A percentile compares a stretch with the other conserved stretches of the same genome.
Conservation (phyloP, 1,140 invertebrate genomes). For the Drosophila nebulosa region DNA sequence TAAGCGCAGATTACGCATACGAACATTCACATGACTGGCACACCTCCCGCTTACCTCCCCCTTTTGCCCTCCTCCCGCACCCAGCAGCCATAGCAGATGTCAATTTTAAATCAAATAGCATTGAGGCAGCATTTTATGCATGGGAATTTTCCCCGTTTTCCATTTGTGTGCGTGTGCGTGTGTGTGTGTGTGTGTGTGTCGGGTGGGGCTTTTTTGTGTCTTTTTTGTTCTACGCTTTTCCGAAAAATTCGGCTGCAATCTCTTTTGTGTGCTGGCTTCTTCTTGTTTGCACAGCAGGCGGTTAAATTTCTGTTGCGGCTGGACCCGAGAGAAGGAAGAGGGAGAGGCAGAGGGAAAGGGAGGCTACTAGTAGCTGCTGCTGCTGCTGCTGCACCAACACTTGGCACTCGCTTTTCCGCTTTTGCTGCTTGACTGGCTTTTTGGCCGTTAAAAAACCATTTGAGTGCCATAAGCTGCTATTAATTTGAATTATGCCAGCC, state of each 20-base stretch:
- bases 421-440: constrained; percentile 61
- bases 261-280: not conserved
- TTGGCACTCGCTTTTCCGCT: constrained; percentile 51
- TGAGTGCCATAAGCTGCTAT: constrained; percentile 77
- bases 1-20: constrained; percentile 77
- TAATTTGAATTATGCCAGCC: constrained; percentile 74
- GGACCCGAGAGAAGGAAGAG: too few relatives aligned
- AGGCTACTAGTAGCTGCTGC: not conserved
- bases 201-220: not conserved
- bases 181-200: too few relatives aligned
- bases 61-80: not conserved
- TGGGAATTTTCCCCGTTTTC: constrained; percentile 6
- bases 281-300: constrained; percentile 53
- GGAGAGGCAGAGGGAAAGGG: too few relatives aligned
- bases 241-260: not conserved
- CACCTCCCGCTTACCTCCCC: not conserved
- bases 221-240: constrained; percentile 5
- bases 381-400: constrained; percentile 14
- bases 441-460: constrained; percentile 72
- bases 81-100: constrained; percentile 25
- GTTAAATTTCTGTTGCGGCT: constrained; percentile 14
- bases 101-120: constrained; percentile 40
- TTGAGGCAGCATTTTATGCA: constrained; percentile 25
- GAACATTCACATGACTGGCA: constrained; percentile 24
- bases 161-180: not conserved